phyloP scores from a whole-genome alignment of 1,140 invertebrate species.

The Lethocerus indicus region DNA sequence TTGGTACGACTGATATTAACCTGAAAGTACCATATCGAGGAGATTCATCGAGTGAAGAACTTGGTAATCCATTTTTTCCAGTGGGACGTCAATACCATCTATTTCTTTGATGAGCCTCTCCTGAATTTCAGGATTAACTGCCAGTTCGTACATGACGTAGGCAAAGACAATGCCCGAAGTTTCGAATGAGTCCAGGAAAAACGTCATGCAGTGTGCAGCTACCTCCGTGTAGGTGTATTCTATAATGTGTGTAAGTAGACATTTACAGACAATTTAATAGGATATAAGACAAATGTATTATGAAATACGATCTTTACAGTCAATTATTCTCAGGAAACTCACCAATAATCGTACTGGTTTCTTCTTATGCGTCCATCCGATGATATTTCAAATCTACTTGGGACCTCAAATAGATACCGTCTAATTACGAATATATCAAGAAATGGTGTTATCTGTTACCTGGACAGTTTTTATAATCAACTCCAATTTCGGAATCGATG shows the following conservation, averaged over 20 bases:
- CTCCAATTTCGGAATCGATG: background rate
- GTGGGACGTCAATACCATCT: too few species aligned
- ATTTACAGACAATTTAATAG: background rate
- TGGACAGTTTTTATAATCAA: too few species aligned
- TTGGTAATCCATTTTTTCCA: too few species aligned
- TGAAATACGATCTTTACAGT: too few species aligned
- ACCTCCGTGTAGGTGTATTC: slow-evolving; percentile 10
- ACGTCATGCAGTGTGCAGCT: slow-evolving; percentile 13
- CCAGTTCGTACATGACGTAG: slow-evolving; percentile 28
- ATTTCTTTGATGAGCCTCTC: slow-evolving; percentile 26
- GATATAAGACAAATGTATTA: background rate
- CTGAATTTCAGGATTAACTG: slow-evolving; percentile 32
- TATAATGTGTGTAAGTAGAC: background rate
- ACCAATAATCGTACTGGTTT: too few species aligned
- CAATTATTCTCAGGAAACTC: too few species aligned
- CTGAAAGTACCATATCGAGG: too few species aligned
- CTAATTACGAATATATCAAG: background rate
- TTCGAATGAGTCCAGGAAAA: slow-evolving; percentile 21
- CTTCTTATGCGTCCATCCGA: too few species aligned
- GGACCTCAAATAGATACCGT: background rate
- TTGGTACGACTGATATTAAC: too few species aligned
- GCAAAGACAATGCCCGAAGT: slow-evolving; percentile 27
- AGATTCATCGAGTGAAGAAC: too few species aligned
- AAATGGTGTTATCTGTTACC: background rate
- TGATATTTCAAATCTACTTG: too few species aligned